Evolutionary conservation across 2,797 vertebrate genomes (phyloP).

Genomic region (Sebastes itinus): DNA sequence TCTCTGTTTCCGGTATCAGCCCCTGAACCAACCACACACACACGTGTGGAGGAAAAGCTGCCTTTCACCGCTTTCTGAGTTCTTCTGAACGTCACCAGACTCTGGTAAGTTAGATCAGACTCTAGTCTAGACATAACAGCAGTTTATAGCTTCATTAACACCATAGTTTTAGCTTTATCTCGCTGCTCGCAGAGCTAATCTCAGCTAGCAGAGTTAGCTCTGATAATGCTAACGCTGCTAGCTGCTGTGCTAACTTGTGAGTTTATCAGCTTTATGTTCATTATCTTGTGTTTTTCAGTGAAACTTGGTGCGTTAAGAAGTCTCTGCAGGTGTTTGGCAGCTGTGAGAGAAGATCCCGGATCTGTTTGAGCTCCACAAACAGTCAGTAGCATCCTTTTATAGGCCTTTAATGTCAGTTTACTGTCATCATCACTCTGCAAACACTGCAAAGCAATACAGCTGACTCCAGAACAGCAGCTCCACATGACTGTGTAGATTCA

Average conservation of each 20-base stretch:
- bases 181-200: background rate
- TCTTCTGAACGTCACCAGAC: conserved; percentile 3
- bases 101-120: conserved; percentile 25
- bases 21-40: conserved; percentile 13
- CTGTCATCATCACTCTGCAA: background rate
- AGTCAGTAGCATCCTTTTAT: conserved; percentile 12
- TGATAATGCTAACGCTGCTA: conserved; percentile 11
- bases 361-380: background rate
- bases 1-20: conserved; percentile 64
- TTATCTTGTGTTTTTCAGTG: background rate
- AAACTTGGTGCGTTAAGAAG: background rate
- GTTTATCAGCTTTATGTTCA: background rate
- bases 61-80: background rate
- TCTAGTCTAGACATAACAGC: rapidly evolving
- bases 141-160: background rate
- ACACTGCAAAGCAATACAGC: background rate
- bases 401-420: conserved; percentile 2
- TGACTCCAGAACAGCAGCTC: background rate
- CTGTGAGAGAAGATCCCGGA: background rate
- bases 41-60: conserved; percentile 45
- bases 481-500: background rate
- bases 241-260: conserved; percentile 42
- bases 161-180: background rate
- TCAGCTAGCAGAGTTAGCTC: background rate
- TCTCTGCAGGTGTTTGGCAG: background rate